Percentiles rank a stretch among this genome's conserved stretches.
phyloP scores from a whole-genome alignment of 2,797 vertebrate genomes.

The Mormyrus proboscirostris region DNA sequence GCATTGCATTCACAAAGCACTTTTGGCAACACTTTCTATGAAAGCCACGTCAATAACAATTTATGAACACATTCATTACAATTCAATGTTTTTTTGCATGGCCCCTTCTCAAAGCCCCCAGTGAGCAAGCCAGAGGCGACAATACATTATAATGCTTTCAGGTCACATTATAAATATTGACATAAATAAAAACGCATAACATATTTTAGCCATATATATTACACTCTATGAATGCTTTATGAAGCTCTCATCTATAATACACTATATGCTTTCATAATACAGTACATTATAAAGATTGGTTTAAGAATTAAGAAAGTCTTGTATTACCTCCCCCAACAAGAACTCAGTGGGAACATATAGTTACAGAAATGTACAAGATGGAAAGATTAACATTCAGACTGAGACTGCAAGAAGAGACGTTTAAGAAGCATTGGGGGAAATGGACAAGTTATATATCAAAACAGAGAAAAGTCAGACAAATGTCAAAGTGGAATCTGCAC shows the following conservation, averaged over 20 bases:
- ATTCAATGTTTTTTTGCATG: background rate
- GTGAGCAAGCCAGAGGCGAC: background rate
- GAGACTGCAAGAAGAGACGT: no score
- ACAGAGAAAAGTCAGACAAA: no score
- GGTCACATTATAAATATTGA: background rate
- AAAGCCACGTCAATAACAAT: background rate
- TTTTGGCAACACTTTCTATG: background rate
- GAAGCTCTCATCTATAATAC: background rate
- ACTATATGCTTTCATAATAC: background rate
- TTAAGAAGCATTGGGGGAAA: no score
- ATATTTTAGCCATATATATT: background rate
- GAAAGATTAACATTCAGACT: no score
- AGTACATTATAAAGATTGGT: background rate
- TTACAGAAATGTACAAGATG: no score
- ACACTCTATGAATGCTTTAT: background rate
- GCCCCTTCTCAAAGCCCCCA: background rate
- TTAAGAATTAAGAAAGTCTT: background rate
- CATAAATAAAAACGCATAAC: background rate
- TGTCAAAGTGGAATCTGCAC: no score
- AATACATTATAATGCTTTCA: background rate
- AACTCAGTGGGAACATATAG: no score
- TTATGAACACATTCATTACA: background rate
- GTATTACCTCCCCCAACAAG: no score
- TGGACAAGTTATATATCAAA: no score
- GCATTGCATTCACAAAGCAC: background rate